A percentile compares a stretch with the other conserved stretches of the same genome.
Conservation (phyloP, 2,888 invertebrate species). For the Drosophila neoperkinsi region DNA sequence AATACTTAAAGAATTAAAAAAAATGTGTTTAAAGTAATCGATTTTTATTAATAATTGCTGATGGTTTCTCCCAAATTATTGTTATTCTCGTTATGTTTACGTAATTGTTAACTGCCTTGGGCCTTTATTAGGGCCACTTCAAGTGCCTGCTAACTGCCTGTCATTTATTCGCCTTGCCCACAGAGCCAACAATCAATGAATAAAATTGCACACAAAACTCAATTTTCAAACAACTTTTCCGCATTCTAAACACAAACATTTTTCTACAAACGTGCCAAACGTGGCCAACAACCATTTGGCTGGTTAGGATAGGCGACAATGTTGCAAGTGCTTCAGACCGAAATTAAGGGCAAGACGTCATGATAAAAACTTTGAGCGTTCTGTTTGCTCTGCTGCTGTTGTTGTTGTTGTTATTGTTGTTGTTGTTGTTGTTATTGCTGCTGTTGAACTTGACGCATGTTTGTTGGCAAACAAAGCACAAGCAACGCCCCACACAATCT, state of each 20-base stretch:
- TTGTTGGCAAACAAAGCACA: slow-evolving; percentile 74
- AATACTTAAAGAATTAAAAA: not conserved
- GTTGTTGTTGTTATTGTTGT: slow-evolving; percentile 35
- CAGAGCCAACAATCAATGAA: slow-evolving; percentile 64
- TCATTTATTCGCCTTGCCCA: slow-evolving; percentile 4
- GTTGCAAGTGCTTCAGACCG: slow-evolving; percentile 56
- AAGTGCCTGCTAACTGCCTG: not conserved
- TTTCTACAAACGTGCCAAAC: slow-evolving; percentile 45
- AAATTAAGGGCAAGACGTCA: slow-evolving; percentile 75
- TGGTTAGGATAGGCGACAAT: slow-evolving; percentile 60
- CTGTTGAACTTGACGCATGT: slow-evolving; percentile 78
- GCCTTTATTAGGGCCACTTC: slow-evolving; percentile 6
- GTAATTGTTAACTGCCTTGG: slow-evolving; percentile 25
- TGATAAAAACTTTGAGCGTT: slow-evolving; percentile 70
- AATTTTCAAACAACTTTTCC: slow-evolving; percentile 74
- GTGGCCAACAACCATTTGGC: slow-evolving; percentile 42
- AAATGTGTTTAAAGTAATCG: not conserved
- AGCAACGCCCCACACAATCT: slow-evolving; percentile 25
- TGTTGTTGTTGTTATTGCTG: slow-evolving; percentile 27
- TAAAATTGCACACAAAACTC: slow-evolving; percentile 68
- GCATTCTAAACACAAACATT: slow-evolving; percentile 67
- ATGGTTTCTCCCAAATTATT: not conserved
- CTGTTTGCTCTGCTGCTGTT: slow-evolving; percentile 23
- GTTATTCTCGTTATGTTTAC: not conserved
- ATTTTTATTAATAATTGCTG: not conserved